A percentile compares a stretch with the other conserved stretches of the same genome.
These are phyloP conservation scores for Orthosia cruda DNA, from an alignment of 2,888 invertebrate genomes.

Conservation along the genomic window DNA sequence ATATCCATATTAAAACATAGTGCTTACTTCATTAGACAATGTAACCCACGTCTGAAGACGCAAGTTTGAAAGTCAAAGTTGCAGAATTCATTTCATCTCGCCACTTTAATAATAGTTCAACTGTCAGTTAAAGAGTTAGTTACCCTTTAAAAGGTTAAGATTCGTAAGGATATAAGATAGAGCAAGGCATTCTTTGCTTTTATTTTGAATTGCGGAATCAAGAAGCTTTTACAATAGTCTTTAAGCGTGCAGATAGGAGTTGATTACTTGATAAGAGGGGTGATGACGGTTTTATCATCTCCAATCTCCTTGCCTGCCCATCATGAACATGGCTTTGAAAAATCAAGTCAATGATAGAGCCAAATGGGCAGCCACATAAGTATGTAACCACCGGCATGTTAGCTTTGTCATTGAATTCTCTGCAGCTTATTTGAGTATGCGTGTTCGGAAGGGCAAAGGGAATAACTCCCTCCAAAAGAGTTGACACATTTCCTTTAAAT, in stretches of 20 bases:
- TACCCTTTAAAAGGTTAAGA: background rate
- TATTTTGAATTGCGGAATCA: background rate
- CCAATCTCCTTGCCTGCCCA: background rate
- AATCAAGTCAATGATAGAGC: background rate
- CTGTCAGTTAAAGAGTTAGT: conserved; percentile 5
- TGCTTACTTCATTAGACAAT: background rate
- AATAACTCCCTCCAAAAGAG: too few species aligned
- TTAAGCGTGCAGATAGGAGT: background rate
- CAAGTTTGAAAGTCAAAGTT: conserved; percentile 10
- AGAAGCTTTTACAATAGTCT: background rate
- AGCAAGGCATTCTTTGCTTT: background rate
- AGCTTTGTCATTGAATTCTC: too few species aligned
- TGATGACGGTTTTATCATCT: background rate
- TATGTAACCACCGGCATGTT: too few species aligned
- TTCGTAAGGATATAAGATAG: background rate
- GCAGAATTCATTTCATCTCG: conserved; percentile 16
- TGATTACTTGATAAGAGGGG: too few species aligned
- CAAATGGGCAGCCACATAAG: background rate
- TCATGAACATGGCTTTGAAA: background rate
- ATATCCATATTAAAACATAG: background rate
- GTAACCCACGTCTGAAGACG: too few species aligned
- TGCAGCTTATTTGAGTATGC: too few species aligned
- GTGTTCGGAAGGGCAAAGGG: too few species aligned
- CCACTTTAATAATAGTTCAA: conserved; percentile 3
- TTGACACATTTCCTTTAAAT: too few species aligned